Percentiles rank a stretch among this genome's conserved stretches.
Conservation (phyloP, 2,797 vertebrate genomes). For the Monodelphis domestica region DNA sequence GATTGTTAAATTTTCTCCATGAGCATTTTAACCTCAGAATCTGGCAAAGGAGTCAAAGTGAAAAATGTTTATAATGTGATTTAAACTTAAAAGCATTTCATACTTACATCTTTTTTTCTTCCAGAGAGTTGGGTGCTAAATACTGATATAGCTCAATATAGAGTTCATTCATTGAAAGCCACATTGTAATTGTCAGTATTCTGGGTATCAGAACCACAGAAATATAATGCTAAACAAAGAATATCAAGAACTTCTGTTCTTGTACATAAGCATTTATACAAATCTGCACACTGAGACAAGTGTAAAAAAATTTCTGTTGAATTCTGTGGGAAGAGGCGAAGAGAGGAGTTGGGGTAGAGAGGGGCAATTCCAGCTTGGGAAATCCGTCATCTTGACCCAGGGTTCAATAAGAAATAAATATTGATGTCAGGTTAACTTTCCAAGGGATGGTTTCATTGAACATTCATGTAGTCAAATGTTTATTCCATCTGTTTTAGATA, state of each 20-base stretch:
- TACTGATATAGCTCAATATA: background rate
- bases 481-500: background rate
- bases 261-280: background rate
- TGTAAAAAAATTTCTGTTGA: background rate
- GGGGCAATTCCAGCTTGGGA: background rate
- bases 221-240: conserved; percentile 11
- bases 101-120: background rate
- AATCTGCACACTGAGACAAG: background rate
- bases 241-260: background rate
- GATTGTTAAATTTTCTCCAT: background rate
- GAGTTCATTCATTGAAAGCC: background rate
- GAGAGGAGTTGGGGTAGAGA: background rate
- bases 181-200: background rate
- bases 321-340: background rate
- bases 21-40: background rate
- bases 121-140: background rate
- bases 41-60: background rate
- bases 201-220: background rate
- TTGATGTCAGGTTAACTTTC: background rate
- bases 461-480: background rate
- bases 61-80: background rate
- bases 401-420: background rate
- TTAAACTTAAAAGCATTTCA: background rate
- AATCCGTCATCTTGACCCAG: background rate
- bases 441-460: background rate